phyloP scores from a whole-genome alignment of 1,140 invertebrate species.

The Drosophila micromelanica region DNA sequence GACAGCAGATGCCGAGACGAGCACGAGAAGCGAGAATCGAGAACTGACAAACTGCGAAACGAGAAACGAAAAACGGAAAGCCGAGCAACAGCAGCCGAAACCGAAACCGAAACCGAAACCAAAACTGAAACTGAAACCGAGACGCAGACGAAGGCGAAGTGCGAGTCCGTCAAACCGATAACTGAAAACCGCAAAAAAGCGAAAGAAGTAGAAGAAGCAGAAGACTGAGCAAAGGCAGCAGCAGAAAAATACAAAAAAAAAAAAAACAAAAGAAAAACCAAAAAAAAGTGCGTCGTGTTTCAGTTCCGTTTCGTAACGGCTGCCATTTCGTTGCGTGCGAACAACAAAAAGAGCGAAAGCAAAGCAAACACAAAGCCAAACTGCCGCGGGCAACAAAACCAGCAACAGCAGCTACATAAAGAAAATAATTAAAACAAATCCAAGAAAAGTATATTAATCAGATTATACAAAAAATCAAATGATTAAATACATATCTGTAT shows the following conservation, averaged over 20 bases:
- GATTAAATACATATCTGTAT: neutral
- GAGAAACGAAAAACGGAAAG: conserved; percentile 15
- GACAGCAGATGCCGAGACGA: conserved; percentile 71
- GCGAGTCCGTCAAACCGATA: conserved; percentile 21
- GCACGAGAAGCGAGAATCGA: conserved; percentile 38
- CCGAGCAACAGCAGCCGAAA: conserved; percentile 30
- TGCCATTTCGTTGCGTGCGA: conserved; percentile 59
- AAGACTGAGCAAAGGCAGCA: neutral
- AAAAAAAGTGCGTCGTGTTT: conserved; percentile 53
- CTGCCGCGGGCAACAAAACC: conserved; percentile 47
- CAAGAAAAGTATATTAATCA: conserved; percentile 5
- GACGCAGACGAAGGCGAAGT: conserved; percentile 33
- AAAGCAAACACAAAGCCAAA: conserved; percentile 50
- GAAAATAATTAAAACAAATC: conserved; percentile 1
- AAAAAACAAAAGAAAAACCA: conserved; percentile 41
- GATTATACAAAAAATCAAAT: neutral
- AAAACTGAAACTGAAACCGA: conserved; percentile 41
- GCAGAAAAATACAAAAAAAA: conserved; percentile 6
- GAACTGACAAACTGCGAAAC: neutral
- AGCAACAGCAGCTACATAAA: conserved; percentile 26
- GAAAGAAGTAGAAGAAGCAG: neutral
- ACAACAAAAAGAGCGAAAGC: conserved; percentile 54
- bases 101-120: conserved; percentile 36
- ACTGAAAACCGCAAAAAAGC: conserved; percentile 14
- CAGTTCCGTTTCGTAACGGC: conserved; percentile 47